Evolutionary conservation across 2,113 vertebrate genomes (phyloP).

Genomic region (Pterocles gutturalis): DNA sequence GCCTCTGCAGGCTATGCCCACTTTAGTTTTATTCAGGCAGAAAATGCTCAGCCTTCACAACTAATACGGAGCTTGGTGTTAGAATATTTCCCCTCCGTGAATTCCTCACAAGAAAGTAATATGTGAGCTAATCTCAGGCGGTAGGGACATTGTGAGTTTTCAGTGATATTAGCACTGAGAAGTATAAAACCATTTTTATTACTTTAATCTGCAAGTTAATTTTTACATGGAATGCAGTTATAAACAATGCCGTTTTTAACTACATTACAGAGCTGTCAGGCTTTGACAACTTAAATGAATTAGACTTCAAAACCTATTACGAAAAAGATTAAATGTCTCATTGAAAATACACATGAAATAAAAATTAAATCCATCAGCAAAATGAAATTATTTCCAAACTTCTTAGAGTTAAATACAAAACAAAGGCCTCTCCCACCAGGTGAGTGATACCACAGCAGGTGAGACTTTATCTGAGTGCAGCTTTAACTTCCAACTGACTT

Average conservation of each 20-base stretch:
- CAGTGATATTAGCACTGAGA: background rate
- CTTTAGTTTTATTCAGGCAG: background rate
- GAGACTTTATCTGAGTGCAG: background rate
- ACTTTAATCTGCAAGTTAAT: conserved; percentile 10
- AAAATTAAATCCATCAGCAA: background rate
- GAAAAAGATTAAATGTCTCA: background rate
- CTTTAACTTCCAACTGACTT: background rate
- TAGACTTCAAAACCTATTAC: background rate
- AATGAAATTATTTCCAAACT: background rate
- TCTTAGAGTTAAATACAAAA: background rate
- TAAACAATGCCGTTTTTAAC: background rate
- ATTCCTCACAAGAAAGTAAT: background rate
- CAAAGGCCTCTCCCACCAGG: background rate
- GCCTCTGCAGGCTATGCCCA: conserved; percentile 40
- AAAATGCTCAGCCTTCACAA: background rate
- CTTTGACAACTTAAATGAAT: conserved; percentile 7
- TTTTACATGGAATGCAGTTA: background rate
- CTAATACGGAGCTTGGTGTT: background rate
- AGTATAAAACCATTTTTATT: background rate
- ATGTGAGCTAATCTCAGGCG: background rate
- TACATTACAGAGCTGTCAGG: background rate
- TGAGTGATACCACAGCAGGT: background rate
- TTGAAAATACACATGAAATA: background rate
- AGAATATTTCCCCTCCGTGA: background rate
- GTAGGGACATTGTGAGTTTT: background rate